A percentile compares a stretch with the other conserved stretches of the same genome.
Conservation (phyloP, 2,888 invertebrate genomes). For the Pteria penguin region DNA sequence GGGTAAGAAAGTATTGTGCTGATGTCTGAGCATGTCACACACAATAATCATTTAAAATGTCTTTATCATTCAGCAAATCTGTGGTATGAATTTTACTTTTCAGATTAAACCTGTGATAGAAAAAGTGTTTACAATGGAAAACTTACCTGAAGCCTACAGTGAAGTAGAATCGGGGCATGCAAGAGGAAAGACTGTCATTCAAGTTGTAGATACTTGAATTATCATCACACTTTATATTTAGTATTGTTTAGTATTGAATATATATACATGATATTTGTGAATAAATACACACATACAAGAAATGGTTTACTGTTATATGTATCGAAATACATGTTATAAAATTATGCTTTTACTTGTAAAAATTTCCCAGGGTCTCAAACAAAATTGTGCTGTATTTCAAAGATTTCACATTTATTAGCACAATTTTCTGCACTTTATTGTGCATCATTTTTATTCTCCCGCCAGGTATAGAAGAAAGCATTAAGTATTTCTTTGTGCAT, state of each 20-base stretch:
- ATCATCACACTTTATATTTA: background rate
- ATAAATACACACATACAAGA: too few species aligned
- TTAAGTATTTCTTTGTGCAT: background rate
- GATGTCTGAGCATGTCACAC: background rate
- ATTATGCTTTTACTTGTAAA: too few species aligned
- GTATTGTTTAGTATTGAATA: background rate
- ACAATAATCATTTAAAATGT: background rate
- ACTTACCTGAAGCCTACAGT: conserved; percentile 86
- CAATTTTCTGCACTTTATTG: too few species aligned
- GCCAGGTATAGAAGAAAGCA: too few species aligned
- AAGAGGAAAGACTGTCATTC: conserved; percentile 80
- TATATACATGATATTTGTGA: too few species aligned
- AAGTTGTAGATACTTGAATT: conserved; percentile 42
- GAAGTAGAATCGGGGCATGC: conserved; percentile 76
- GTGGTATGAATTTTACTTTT: conserved; percentile 22
- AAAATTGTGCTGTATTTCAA: too few species aligned
- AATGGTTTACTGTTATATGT: too few species aligned
- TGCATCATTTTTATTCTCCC: too few species aligned
- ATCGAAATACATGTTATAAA: too few species aligned
- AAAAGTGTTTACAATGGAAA: conserved; percentile 86
- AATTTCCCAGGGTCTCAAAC: too few species aligned
- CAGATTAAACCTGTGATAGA: conserved; percentile 88
- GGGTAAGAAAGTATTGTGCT: background rate
- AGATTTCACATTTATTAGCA: too few species aligned
- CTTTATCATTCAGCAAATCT: too few species aligned